Percentiles rank a stretch among this genome's conserved stretches.
Evolutionary conservation across 2,113 vertebrate genomes (phyloP).

Genomic region (Recurvirostra avosetta): DNA sequence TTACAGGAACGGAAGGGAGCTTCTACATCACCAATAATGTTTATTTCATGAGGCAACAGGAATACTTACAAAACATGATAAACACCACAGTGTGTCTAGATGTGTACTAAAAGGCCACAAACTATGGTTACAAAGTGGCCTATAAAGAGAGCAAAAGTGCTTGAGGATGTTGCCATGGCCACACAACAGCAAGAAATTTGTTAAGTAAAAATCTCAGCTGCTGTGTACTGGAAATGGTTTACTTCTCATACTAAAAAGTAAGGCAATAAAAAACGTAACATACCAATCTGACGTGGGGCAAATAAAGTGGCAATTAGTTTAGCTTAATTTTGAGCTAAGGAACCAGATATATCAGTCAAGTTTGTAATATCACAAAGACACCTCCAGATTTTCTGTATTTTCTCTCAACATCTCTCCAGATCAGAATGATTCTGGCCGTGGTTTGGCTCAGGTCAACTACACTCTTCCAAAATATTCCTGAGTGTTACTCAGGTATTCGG

Average conservation of each 20-base stretch:
- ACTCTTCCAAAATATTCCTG: not conserved
- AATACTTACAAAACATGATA: not conserved
- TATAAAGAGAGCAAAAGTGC: not conserved
- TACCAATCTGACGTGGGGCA: not conserved
- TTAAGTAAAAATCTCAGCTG: not conserved
- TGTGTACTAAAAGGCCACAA: not conserved
- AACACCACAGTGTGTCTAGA: not conserved
- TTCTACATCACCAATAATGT: not conserved
- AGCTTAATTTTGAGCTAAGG: not conserved
- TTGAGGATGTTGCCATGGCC: not conserved
- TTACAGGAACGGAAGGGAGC: not conserved
- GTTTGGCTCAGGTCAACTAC: not conserved
- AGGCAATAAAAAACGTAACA: not conserved
- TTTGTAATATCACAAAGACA: not conserved
- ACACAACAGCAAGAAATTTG: not conserved
- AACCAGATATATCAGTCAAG: not conserved
- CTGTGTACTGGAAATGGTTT: not conserved
- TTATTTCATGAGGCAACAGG: not conserved
- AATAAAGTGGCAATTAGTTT: not conserved
- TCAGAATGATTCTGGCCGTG: not conserved
- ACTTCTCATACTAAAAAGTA: not conserved
- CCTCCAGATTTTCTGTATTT: not conserved
- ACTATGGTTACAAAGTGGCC: not conserved
- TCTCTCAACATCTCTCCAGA: not conserved
- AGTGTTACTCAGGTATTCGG: not conserved